Percentiles rank a stretch among this genome's conserved stretches.
Evolutionary conservation across 2,888 invertebrate species (phyloP).

Genomic region (Aleiodes leptofemur): DNA sequence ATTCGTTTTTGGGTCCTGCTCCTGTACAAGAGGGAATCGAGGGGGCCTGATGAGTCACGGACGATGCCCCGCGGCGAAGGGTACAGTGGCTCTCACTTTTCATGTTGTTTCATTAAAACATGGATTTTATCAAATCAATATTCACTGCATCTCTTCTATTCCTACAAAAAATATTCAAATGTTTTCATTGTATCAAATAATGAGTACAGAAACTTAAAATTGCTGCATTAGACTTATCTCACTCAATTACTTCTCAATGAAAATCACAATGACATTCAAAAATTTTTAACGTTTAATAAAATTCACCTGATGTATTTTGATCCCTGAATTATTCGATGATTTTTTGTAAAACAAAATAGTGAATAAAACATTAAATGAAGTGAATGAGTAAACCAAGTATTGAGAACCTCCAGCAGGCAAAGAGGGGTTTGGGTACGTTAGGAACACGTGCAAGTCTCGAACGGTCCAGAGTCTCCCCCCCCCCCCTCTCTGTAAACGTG

Average conservation of each 20-base stretch:
- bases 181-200: not conserved
- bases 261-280: not conserved
- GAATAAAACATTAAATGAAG: constrained; percentile 14
- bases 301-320: not conserved
- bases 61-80: constrained; percentile 72
- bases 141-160: not conserved
- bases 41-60: constrained; percentile 75
- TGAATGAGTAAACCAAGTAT: constrained; percentile 48
- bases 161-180: not conserved
- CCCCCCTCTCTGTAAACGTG: constrained; percentile 66
- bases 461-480: constrained; percentile 68
- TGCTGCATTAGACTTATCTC: not conserved
- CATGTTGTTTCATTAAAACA: not conserved
- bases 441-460: constrained; percentile 74
- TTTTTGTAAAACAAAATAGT: not conserved
- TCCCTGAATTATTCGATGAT: not conserved
- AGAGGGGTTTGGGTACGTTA: constrained; percentile 73
- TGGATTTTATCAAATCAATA: constrained; percentile 5
- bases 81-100: constrained; percentile 69
- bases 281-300: not conserved
- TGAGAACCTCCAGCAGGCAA: constrained; percentile 70
- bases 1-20: constrained; percentile 69
- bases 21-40: constrained; percentile 72
- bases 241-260: not conserved
- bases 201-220: not conserved